Percentiles rank a stretch among this genome's conserved stretches.
phyloP scores from a whole-genome alignment of 2,113 vertebrate genomes.

The Rhagologus leucostigma region DNA sequence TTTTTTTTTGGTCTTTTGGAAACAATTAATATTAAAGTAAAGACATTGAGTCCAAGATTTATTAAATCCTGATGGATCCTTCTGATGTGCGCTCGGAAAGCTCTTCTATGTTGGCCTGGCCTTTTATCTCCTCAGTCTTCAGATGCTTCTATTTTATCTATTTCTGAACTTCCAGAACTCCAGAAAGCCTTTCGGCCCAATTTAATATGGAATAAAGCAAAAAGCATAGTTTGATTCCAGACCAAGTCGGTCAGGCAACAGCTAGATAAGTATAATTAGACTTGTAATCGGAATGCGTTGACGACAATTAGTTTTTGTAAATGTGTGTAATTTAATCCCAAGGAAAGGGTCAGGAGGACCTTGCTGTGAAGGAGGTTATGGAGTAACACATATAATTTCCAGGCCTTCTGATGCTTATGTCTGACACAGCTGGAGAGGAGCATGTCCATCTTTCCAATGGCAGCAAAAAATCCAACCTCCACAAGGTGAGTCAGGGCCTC shows the following conservation, averaged over 20 bases:
- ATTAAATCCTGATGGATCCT: background rate
- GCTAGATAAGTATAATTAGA: conserved; percentile 12
- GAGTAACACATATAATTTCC: background rate
- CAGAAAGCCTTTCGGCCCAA: background rate
- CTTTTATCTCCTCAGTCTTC: background rate
- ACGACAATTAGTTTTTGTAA: conserved; percentile 10
- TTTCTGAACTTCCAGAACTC: background rate
- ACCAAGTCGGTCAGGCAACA: background rate
- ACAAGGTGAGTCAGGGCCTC: background rate
- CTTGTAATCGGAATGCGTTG: background rate
- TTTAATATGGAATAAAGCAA: background rate
- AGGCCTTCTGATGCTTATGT: background rate
- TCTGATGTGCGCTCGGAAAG: background rate
- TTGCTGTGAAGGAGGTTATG: background rate
- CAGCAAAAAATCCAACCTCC: background rate
- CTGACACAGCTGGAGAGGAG: background rate
- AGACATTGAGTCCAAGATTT: background rate
- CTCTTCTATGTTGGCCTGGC: background rate
- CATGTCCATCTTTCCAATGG: background rate
- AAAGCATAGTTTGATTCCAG: background rate
- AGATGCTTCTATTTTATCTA: background rate
- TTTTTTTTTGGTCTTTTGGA: background rate
- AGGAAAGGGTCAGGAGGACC: background rate
- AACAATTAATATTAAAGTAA: background rate
- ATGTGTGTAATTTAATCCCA: background rate